Conservation (phyloP, 1,140 invertebrate species). For the Lerema accius region DNA sequence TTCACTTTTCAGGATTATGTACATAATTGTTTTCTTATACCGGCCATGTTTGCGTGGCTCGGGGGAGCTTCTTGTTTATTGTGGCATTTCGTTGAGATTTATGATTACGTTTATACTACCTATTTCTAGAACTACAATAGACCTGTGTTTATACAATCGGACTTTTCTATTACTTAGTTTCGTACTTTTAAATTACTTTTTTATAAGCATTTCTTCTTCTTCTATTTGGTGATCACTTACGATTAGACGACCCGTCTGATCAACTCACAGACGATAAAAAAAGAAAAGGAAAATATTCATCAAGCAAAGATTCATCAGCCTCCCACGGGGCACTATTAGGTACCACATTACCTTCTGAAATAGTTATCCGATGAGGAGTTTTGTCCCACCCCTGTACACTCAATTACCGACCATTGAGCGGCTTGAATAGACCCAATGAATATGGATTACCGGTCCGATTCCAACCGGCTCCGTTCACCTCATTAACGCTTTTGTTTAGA, state of each 20-base stretch:
- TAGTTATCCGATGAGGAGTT: not conserved
- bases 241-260: no score
- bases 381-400: constrained; percentile 10
- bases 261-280: no score
- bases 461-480: constrained; percentile 13
- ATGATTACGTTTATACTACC: not conserved
- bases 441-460: constrained; percentile 19
- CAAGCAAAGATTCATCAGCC: no score
- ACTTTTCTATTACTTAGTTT: no score
- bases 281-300: no score
- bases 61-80: not conserved
- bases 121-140: no score
- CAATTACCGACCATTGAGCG: constrained; percentile 29
- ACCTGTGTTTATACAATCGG: no score
- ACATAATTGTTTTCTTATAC: constrained; percentile 29
- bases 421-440: constrained; percentile 16
- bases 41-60: not conserved
- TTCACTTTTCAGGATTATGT: constrained; percentile 23
- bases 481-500: constrained; percentile 26
- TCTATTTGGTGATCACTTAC: no score
- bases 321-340: no score
- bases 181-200: no score
- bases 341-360: not conserved
- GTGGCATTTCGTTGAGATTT: not conserved
- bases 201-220: no score